Percentiles rank a stretch among this genome's conserved stretches.
Conservation (phyloP, 2,888 invertebrate genomes). For the Drosophila prolongata region DNA sequence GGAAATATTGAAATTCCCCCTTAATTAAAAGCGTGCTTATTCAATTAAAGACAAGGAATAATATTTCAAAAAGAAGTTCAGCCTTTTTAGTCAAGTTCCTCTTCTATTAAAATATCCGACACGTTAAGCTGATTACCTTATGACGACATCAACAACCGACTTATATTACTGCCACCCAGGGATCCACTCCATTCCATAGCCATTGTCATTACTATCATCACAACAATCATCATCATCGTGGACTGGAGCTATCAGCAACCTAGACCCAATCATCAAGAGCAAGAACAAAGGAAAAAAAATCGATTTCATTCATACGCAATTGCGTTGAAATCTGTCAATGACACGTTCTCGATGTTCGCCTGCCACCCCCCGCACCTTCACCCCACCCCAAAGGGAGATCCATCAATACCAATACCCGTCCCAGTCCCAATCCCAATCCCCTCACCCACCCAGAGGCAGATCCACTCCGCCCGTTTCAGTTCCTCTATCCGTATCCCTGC, state of each 20-base stretch:
- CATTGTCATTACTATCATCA: constrained; percentile 21
- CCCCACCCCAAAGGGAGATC: constrained; percentile 1
- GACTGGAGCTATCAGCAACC: constrained; percentile 22
- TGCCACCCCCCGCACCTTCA: constrained; percentile 8
- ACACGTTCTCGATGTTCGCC: constrained; percentile 59
- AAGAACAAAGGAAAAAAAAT: constrained; percentile 51
- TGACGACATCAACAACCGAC: constrained; percentile 6
- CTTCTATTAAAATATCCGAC: not conserved
- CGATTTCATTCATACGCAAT: constrained; percentile 77
- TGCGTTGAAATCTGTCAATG: constrained; percentile 75
- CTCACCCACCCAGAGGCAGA: constrained; percentile 5
- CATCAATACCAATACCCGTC: not conserved
- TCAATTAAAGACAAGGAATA: not conserved
- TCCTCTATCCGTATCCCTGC: constrained; percentile 27
- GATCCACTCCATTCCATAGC: constrained; percentile 4
- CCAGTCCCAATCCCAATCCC: not conserved
- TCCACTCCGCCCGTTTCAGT: constrained; percentile 15
- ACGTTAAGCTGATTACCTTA: constrained; percentile 6
- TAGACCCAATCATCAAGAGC: constrained; percentile 26
- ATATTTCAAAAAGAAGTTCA: not conserved
- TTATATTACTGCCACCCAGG: constrained; percentile 2
- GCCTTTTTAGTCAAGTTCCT: no score
- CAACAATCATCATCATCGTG: constrained; percentile 4
- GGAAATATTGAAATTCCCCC: no score
- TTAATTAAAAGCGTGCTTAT: not conserved